Conservation (phyloP, 2,797 vertebrate genomes). For the Selene dorsalis region DNA sequence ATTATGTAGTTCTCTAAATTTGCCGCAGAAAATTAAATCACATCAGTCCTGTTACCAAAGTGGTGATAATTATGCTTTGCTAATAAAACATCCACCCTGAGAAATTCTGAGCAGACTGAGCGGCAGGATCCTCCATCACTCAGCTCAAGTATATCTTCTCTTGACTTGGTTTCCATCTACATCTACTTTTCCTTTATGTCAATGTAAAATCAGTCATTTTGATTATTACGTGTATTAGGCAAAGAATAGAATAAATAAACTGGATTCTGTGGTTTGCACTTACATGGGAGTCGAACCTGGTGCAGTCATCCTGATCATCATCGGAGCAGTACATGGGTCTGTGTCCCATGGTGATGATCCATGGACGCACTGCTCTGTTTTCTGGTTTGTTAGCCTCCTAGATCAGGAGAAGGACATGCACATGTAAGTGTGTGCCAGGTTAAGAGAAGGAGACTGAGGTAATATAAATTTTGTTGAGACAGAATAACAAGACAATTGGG, state of each 20-base stretch:
- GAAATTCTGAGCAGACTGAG: conserved; percentile 14
- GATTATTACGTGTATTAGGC: neutral
- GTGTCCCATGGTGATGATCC: conserved; percentile 95
- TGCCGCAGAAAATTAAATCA: conserved; percentile 11
- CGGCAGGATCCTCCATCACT: neutral
- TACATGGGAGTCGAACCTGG: conserved; percentile 85
- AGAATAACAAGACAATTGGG: neutral
- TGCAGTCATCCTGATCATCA: conserved; percentile 90
- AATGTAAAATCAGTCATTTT: neutral
- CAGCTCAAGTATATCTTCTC: neutral
- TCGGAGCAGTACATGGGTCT: conserved; percentile 95
- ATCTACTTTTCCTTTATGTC: neutral
- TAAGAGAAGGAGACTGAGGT: neutral
- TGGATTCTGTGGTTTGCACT: conserved; percentile 27
- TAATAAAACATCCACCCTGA: conserved; percentile 43
- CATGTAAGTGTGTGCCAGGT: neutral
- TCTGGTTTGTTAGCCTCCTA: conserved; percentile 88
- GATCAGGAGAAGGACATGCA: neutral
- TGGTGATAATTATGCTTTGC: conserved; percentile 18
- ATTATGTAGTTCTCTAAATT: conserved; percentile 11
- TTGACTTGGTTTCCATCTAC: neutral
- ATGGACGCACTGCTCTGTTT: conserved; percentile 83
- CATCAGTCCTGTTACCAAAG: neutral
- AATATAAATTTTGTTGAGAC: neutral
- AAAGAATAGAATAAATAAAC: neutral